Conservation (phyloP, 2,888 invertebrate genomes). For the Ditula angustiorana region DNA sequence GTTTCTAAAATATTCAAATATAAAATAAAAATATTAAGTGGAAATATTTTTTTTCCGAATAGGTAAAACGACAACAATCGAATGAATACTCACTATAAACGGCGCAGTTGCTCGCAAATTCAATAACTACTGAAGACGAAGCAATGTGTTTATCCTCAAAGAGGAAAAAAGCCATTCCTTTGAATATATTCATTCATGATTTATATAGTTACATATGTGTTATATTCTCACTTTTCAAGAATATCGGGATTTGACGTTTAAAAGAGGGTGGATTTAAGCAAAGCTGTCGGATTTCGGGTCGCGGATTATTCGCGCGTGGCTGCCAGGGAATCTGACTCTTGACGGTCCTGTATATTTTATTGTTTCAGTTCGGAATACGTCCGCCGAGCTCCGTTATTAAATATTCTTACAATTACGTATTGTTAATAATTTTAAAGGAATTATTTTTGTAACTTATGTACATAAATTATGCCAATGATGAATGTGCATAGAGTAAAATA, state of each 20-base stretch:
- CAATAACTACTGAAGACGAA: conserved; percentile 30
- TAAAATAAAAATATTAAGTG: no score
- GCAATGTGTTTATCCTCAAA: conserved; percentile 32
- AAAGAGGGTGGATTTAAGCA: conserved; percentile 49
- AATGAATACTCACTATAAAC: not conserved
- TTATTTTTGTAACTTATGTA: no score
- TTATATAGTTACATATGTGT: conserved; percentile 34
- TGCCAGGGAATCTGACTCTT: conserved; percentile 46
- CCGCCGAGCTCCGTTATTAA: not conserved
- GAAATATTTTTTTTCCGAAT: no score
- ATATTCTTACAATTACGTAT: not conserved
- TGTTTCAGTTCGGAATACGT: conserved; percentile 29
- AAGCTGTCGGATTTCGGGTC: conserved; percentile 52
- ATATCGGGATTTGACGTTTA: conserved; percentile 53
- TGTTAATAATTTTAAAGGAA: not conserved
- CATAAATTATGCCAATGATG: no score
- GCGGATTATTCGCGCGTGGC: conserved; percentile 51
- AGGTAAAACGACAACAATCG: not conserved
- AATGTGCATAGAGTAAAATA: no score
- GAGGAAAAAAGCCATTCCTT: conserved; percentile 24
- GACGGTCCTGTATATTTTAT: conserved; percentile 36
- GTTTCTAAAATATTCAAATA: no score
- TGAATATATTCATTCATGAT: conserved; percentile 32
- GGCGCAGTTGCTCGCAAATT: conserved; percentile 18
- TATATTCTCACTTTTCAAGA: conserved; percentile 46